Conservation (phyloP, 2,888 invertebrate genomes). For the Marasmarcha lunaedactyla region DNA sequence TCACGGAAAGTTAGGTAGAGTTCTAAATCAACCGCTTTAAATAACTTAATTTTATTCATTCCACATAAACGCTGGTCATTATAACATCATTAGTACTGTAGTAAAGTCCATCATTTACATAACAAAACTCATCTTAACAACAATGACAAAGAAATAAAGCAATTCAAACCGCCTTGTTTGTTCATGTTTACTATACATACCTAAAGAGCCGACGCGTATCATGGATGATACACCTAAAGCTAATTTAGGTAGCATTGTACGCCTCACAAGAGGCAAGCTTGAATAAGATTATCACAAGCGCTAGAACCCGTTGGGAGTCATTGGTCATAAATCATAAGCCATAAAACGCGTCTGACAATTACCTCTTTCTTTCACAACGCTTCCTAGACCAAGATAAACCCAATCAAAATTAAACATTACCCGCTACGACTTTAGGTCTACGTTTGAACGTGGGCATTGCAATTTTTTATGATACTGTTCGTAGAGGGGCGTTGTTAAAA, state of each 20-base stretch:
- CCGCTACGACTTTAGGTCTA: slow-evolving; percentile 12
- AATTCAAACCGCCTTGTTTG: slow-evolving; percentile 31
- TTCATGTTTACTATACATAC: slow-evolving; percentile 30
- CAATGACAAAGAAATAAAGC: slow-evolving; percentile 29
- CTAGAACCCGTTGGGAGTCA: slow-evolving; percentile 67
- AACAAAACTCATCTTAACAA: slow-evolving; percentile 21
- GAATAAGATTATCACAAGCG: slow-evolving; percentile 62
- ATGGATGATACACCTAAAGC: slow-evolving; percentile 46
- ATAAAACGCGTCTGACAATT: slow-evolving; percentile 66
- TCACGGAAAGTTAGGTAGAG: too few species aligned
- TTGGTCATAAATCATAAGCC: slow-evolving; percentile 69
- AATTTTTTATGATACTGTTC: slow-evolving; percentile 25
- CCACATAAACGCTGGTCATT: too few species aligned
- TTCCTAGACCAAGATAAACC: slow-evolving; percentile 34
- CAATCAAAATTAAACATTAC: slow-evolving; percentile 21
- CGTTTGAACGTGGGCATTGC: slow-evolving; percentile 15
- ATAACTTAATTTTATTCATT: too few species aligned
- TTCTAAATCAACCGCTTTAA: too few species aligned
- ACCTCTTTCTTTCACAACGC: slow-evolving; percentile 48
- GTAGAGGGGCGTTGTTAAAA: slow-evolving; percentile 53
- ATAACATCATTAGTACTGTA: slow-evolving; percentile 30
- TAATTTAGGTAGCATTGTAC: slow-evolving; percentile 71
- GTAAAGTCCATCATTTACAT: slow-evolving; percentile 16
- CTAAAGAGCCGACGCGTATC: slow-evolving; percentile 15
- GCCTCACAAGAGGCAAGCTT: slow-evolving; percentile 54